phyloP scores from a whole-genome alignment of 2,888 invertebrate species.

The Drosophila engyochracea region DNA sequence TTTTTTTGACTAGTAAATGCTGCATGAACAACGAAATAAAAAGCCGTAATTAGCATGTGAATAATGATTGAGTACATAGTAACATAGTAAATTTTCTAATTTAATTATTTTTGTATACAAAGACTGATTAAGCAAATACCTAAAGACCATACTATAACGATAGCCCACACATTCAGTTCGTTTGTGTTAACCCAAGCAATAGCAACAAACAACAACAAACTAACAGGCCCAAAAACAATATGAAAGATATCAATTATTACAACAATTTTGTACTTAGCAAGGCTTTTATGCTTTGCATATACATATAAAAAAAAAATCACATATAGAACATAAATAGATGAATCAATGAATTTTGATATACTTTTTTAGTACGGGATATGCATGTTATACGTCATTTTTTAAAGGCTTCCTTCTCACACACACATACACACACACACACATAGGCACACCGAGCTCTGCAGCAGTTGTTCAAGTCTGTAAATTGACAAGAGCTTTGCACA shows the following conservation, averaged over 20 bases:
- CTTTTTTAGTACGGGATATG: conserved; percentile 56
- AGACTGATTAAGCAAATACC: conserved; percentile 72
- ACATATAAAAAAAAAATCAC: conserved; percentile 1
- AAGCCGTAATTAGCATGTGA: conserved; percentile 32
- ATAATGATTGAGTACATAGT: conserved; percentile 20
- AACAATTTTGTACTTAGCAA: conserved; percentile 66
- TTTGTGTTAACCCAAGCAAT: conserved; percentile 23
- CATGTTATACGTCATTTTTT: conserved; percentile 43
- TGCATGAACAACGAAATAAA: conserved; percentile 56
- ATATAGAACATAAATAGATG: conserved; percentile 38
- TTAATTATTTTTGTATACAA: conserved; percentile 74
- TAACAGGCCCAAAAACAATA: conserved; percentile 31
- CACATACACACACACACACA: conserved; percentile 3
- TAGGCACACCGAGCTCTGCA: conserved; percentile 10
- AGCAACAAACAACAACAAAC: conserved; percentile 15
- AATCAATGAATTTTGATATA: conserved; percentile 55
- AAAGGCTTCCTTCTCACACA: conserved; percentile 22
- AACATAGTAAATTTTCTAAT: conserved; percentile 67
- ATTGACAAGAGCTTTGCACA: conserved; percentile 38
- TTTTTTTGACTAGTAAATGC: conserved; percentile 34
- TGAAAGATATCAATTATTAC: conserved; percentile 61
- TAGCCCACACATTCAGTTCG: conserved; percentile 48
- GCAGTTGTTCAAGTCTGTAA: conserved; percentile 32
- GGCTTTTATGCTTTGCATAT: conserved; percentile 53
- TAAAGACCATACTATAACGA: conserved; percentile 41